Base-by-base conservation (phyloP, 2,888 invertebrate genomes). In the Syrista parreyssii region DNA sequence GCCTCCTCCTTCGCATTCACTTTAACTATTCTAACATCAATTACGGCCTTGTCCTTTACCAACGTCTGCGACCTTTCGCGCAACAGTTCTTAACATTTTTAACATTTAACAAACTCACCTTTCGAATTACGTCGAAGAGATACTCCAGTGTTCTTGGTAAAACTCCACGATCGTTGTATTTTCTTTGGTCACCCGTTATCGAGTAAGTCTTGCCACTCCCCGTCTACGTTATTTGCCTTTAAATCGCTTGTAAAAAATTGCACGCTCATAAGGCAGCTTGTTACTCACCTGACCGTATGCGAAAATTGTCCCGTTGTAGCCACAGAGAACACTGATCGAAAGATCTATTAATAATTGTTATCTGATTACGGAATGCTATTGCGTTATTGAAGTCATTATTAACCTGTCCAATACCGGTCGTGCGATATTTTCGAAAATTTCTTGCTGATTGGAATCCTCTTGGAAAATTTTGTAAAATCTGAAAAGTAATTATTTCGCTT, bases 151-250 rank as follows among this genome's bases (percentile, higher is more conserved):
- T 91, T 82, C 93, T 88, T 1, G 93, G 93, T 78, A 93, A 92
- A 68, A 93, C 91, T 73, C 93, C 93, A 78, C 92, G 89, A 31
- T 92, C 89, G n/a, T 91, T 88, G 80, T 90, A 91, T 33, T 88
- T 86, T 76, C 88, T 86, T 11, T 91, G 89, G 30, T 92, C 92
- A 12, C 93, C 93, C 6, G 92, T 93, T 82, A 93, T 93, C 31
- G 93, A 90, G 82, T 92, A 92, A 1, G 93, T 93, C 86, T 93
- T 93, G 11, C 93, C 93, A 86, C 93, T 93, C 68, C 93, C 93
- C 23, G 93, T 93, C 93, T 93, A 84, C 55, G 12, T 11, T 71
- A 71, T 71, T 31, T 32, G 71, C 71, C 55, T 55, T 55, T 55
- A 55, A 55, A 55, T 55, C 9, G 23, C 23, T 55, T 23, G 55